Base-by-base conservation (phyloP, 2,113 vertebrate genomes). In the Oryzias curvinotus region DNA sequence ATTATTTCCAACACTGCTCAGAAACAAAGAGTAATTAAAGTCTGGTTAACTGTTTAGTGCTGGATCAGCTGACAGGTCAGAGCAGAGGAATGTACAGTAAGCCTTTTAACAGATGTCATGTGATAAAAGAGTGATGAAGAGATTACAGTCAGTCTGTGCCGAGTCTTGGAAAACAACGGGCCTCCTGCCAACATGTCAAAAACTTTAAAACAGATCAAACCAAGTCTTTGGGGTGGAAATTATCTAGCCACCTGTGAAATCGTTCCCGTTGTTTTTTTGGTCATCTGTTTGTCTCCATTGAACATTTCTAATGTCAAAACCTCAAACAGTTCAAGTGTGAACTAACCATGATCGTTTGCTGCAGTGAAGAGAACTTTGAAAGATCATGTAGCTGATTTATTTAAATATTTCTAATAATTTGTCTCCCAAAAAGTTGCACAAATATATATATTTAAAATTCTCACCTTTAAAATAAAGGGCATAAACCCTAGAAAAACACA, bases 1-100 rank as follows among this genome's bases (percentile, higher is more conserved):
- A 59, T 23, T 50, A 44, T 43, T 23, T 7, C 4, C 19, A 17
- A 47, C 14, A 48, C 23, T 5, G 5, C n/a, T 57, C 48, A 3
- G 48, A 28, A 71, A 43, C 28, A 25, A 66, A 62, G 12, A 65
- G 51, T 53, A 61, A 53, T 52, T 28, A 4, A 58, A 50, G 47
- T 53, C 17, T 18, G 64, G 19, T 15, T 48, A 44, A 50, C 61
- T 16, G 75, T 42, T 42, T 45, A 62, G 62, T 71, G 68, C 62
- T 78, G 17, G 16, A 79, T 91, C 88, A 88, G 76, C 80, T 89
- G 86, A 91, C 78, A 75, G 57, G 77, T 84, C 79, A 84, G 57
- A 62, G 57, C 45, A 28, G 58, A 72, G 78, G 85, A 90, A 88
- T 88, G 78, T 86, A 88, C 86, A 87, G 78, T 82, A 79, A 83